Evolutionary conservation across 1,140 invertebrate genomes (phyloP).

Genomic region (Diprion similis): DNA sequence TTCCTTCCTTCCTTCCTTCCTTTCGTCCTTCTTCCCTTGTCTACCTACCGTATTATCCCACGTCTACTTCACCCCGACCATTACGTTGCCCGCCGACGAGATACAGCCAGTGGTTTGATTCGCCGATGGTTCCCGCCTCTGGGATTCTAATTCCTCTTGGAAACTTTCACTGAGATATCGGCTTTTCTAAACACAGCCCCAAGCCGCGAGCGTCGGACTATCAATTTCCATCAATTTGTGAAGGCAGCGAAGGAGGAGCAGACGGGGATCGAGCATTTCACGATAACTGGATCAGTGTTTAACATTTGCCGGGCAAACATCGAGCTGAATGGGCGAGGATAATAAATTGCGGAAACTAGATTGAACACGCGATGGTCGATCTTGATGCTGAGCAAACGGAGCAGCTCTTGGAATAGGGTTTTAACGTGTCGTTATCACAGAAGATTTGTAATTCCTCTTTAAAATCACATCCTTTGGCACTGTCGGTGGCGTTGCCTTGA

Average conservation of each 20-base stretch:
- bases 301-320: neutral
- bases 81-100: neutral
- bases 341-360: too few species aligned
- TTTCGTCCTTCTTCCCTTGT: too few species aligned
- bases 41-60: too few species aligned
- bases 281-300: too few species aligned
- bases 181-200: neutral
- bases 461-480: too few species aligned
- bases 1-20: too few species aligned
- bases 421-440: neutral
- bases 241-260: too few species aligned
- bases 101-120: neutral
- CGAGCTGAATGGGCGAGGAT: too few species aligned
- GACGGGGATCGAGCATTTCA: too few species aligned
- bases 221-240: constrained; percentile 25
- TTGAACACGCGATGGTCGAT: neutral
- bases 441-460: too few species aligned
- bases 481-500: too few species aligned
- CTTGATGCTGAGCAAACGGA: neutral
- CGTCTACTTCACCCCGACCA: neutral
- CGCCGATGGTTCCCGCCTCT: neutral
- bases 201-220: constrained; percentile 18
- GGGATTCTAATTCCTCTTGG: neutral
- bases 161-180: constrained; percentile 4
- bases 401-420: neutral